Conservation (phyloP, 2,888 invertebrate genomes). For the Drosophila kanekoi region DNA sequence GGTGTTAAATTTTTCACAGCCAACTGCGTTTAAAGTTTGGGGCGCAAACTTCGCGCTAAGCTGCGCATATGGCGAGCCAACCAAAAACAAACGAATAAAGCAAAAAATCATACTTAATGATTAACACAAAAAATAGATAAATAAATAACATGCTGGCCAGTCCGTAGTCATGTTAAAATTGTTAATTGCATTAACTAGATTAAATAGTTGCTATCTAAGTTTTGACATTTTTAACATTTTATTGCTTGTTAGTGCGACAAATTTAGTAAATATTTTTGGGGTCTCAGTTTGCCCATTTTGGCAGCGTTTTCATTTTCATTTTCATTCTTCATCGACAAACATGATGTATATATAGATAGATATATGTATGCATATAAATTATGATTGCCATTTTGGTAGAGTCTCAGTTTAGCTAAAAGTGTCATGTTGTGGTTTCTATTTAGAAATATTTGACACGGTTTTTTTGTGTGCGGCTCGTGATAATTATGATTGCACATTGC, state of each 20-base stretch:
- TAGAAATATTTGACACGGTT: slow-evolving; percentile 79
- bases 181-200: slow-evolving; percentile 84
- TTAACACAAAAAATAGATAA: slow-evolving; percentile 12
- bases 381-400: slow-evolving; percentile 69
- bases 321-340: slow-evolving; percentile 17
- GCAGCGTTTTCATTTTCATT: slow-evolving; percentile 24
- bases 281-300: slow-evolving; percentile 53
- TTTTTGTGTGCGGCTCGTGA: slow-evolving; percentile 31
- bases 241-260: slow-evolving; percentile 82
- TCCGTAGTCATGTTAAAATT: slow-evolving; percentile 81
- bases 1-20: slow-evolving; percentile 83
- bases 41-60: slow-evolving; percentile 52
- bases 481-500: slow-evolving; percentile 55
- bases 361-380: slow-evolving; percentile 50
- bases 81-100: slow-evolving; percentile 29
- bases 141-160: slow-evolving; percentile 62
- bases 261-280: slow-evolving; percentile 79
- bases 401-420: slow-evolving; percentile 65
- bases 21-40: slow-evolving; percentile 63
- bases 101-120: slow-evolving; percentile 37
- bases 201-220: slow-evolving; percentile 77
- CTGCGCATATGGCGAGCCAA: slow-evolving; percentile 50
- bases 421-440: slow-evolving; percentile 68
- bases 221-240: slow-evolving; percentile 82
- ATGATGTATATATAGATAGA: background rate